Conservation (phyloP, 2,113 vertebrate species). For the Oophaga pumilio region DNA sequence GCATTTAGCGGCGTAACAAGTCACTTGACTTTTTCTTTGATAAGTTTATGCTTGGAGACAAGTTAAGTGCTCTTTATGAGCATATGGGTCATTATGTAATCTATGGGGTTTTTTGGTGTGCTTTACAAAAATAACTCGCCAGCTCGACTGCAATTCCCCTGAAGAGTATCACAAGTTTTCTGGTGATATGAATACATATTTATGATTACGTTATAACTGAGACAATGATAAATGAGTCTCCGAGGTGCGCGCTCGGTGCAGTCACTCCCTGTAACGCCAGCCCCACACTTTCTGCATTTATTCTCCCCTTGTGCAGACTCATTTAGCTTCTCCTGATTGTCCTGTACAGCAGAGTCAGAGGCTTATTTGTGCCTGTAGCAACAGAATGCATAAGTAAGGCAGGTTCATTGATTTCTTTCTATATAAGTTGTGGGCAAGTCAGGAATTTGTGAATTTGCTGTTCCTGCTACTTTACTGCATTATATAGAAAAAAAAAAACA, state of each 20-base stretch:
- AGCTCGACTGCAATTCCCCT: constrained; percentile 30
- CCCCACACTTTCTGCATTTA: neutral
- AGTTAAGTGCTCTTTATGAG: constrained; percentile 16
- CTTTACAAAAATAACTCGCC: constrained; percentile 42
- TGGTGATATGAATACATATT: constrained; percentile 39
- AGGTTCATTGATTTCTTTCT: neutral
- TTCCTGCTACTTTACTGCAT: neutral
- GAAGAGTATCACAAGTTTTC: constrained; percentile 39
- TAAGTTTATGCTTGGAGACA: constrained; percentile 16
- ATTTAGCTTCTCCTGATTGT: neutral
- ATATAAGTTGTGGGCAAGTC: neutral
- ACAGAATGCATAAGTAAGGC: neutral
- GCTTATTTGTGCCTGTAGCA: neutral
- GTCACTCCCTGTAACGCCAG: neutral
- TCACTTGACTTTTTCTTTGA: constrained; percentile 21
- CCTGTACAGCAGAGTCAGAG: neutral
- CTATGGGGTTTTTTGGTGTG: neutral
- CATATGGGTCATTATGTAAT: constrained; percentile 19
- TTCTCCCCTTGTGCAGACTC: neutral
- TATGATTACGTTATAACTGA: constrained; percentile 29
- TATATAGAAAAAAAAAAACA: neutral
- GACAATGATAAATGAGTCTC: constrained; percentile 47
- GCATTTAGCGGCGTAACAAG: neutral
- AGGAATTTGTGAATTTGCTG: neutral
- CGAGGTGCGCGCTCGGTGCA: neutral